Evolutionary conservation across 2,797 vertebrate species (phyloP), one percentile per base, ranked within the genome.

Genomic region (Anas flavirostris): DNA sequence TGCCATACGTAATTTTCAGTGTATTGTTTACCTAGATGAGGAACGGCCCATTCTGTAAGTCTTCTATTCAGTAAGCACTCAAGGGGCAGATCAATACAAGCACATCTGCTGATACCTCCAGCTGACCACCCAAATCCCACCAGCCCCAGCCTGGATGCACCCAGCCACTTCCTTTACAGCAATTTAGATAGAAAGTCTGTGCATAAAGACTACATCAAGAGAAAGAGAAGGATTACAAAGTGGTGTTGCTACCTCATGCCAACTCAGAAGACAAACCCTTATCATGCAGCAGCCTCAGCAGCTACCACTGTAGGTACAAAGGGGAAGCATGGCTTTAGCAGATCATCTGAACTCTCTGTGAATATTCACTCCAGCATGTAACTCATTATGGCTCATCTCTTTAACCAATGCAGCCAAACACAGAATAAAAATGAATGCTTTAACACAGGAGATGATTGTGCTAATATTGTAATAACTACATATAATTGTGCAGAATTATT

Each of bases 401-500:
- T 77, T 33, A 52, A 72, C 26, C 78, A 67, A 55, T 55, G 39
- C 53, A 79, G 59, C 19, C 55, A 79, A 86, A 87, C 28, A 67
- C 26, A 67, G 19, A n/a, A 91, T 83, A 68, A 68, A 91, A 62
- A 67, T 76, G 43, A 33, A 48, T 91, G 46, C 66, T 88, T 87
- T 90, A 73, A 60, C 33, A 76, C 64, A 94, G 84, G 66, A 91
- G 55, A 85, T 5, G 3, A 91, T 31, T 91, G 60, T 86, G 58
- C 64, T 70, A 92, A 96, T 84, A 90, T 6, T 14, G 55, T 88
- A 95, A 93, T 93, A 93, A 95, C 93, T 92, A 78, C 73, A 78
- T 91, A 62, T 76, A 95, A 93, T 92, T 91, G 84, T 74, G 66
- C 82, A 96, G 90, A 95, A 86, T 96, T 95, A 89, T 76, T 96